Base-by-base conservation (phyloP, 1,140 invertebrate species). In the Parapsyche elsis region DNA sequence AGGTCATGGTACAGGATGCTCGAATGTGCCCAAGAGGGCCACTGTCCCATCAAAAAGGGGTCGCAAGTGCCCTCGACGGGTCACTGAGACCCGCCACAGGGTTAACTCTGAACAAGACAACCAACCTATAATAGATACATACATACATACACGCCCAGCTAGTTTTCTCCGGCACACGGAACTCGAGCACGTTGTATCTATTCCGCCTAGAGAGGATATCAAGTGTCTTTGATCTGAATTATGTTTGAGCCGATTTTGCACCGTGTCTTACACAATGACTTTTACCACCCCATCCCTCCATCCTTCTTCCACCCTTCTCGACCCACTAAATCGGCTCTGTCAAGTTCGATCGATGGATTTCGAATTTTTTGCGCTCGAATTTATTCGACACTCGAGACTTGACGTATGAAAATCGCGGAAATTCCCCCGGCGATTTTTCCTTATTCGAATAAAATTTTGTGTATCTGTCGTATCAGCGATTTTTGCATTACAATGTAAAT, bases 31-130 rank as follows among this genome's bases (percentile, higher is more conserved):
- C 59, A 59, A 81, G 80, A 70, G 80, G 73, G 80, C 77, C 61
- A 81, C 71, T 81, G 73, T 77, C 64, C 71, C 71, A 64, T 71
- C 59, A 78, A 79, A 77, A 81, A 67, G 80, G 80, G 76, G 71
- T 64, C 45, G 59, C 14, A 67, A 81, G 77, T 76, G 49, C 59
- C 46, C 80, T 81, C 75, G 61, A 81, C 30, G 73, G 71, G 79
- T 64, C 61, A 70, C 64, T 46, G 24, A 23, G 21, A 70, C 77
- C 24, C 38, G 7, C 70, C 38, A 10, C 2, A n/a, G 49, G 49
- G 57, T 21, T 21, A 21, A 19, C 21, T 61, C 57, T 21, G 57
- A 61, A 38, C 30, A 7, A 38, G 30, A 38, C 30, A 38, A 38
- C 30, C 30, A 38, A 1, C 30, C 30, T 4, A 38, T 4, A 38